Conservation (phyloP, 2,888 invertebrate species). For the Muschampia plurimacula region DNA sequence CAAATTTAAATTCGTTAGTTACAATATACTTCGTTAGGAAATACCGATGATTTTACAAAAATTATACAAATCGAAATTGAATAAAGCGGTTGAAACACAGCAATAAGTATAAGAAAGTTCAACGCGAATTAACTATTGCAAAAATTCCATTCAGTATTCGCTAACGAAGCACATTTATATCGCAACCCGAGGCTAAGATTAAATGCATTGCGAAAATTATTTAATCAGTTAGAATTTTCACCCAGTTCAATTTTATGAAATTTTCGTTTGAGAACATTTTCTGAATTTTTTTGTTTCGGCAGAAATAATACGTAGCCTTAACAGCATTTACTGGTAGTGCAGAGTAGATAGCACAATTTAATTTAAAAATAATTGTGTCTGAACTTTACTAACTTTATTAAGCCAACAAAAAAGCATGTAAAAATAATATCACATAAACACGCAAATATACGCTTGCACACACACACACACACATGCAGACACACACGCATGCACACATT, state of each 20-base stretch:
- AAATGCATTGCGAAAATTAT: constrained; percentile 27
- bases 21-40: not conserved
- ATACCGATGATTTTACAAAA: not conserved
- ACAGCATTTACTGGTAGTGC: not conserved
- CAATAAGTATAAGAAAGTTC: constrained; percentile 6
- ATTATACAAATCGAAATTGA: not conserved
- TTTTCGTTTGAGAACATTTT: constrained; percentile 3
- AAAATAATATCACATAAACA: too few relatives aligned
- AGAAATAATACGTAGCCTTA: not conserved
- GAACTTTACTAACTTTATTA: too few relatives aligned
- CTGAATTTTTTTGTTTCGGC: not conserved
- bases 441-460: too few relatives aligned
- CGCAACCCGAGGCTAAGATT: constrained; percentile 16
- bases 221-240: constrained; percentile 15
- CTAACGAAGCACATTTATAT: constrained; percentile 29
- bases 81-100: constrained; percentile 1
- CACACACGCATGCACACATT: too few relatives aligned
- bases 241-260: constrained; percentile 2
- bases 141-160: constrained; percentile 15
- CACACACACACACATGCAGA: too few relatives aligned
- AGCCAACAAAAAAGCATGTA: too few relatives aligned
- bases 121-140: constrained; percentile 18
- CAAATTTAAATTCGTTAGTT: not conserved
- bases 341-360: too few relatives aligned
- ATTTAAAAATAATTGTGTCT: too few relatives aligned